Conservation (phyloP, 2,888 invertebrate species). For the Agriopis marginaria region DNA sequence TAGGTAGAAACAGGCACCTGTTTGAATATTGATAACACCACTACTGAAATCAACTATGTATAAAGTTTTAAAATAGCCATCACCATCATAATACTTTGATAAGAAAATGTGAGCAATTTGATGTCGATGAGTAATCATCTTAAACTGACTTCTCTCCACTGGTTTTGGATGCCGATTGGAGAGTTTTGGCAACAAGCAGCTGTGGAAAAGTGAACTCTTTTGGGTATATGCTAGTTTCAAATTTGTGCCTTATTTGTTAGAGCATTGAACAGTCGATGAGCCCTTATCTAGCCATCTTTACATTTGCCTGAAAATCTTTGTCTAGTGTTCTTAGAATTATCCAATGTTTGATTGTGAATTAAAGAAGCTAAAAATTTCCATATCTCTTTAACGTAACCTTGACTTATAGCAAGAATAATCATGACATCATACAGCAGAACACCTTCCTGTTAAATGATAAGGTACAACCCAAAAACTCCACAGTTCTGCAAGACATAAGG, state of each 20-base stretch:
- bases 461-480: conserved; percentile 20
- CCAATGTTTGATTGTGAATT: conserved; percentile 1
- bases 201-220: no score
- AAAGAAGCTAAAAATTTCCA: conserved; percentile 26
- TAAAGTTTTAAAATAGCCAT: neutral
- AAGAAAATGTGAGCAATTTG: neutral
- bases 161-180: no score
- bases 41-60: neutral
- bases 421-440: conserved; percentile 52
- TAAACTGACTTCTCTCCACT: no score
- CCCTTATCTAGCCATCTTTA: no score
- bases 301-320: no score
- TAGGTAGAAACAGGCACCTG: conserved; percentile 5
- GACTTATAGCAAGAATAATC: conserved; percentile 46
- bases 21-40: conserved; percentile 1
- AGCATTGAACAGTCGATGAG: no score
- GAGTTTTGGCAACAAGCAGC: no score
- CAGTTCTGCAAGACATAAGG: conserved; percentile 48
- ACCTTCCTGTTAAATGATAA: conserved; percentile 38
- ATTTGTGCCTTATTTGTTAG: no score
- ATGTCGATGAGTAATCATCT: neutral
- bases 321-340: neutral
- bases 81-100: neutral
- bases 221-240: no score
- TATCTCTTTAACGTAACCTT: conserved; percentile 45